Conservation (phyloP, 2,888 invertebrate species). For the Carabus problematicus region DNA sequence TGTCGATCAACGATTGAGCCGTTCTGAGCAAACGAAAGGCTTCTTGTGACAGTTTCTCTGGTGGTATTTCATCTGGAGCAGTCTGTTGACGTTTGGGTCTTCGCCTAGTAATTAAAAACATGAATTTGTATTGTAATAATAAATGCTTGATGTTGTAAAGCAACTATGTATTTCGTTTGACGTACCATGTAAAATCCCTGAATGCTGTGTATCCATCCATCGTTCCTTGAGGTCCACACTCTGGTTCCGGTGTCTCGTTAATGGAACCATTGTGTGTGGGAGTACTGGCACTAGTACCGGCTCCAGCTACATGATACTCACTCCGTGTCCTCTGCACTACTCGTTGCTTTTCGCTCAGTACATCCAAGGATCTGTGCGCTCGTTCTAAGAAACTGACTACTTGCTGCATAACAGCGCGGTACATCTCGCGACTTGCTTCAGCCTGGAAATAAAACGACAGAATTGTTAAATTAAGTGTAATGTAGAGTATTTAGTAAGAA, state of each 20-base stretch:
- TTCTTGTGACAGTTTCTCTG: constrained; percentile 71
- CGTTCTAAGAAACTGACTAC: constrained; percentile 73
- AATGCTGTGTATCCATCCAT: constrained; percentile 58
- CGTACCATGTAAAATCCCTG: constrained; percentile 68
- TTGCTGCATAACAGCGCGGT: constrained; percentile 74
- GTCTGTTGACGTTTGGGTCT: constrained; percentile 56
- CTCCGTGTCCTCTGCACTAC: constrained; percentile 63
- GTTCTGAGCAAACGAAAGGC: constrained; percentile 71
- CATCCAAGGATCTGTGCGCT: constrained; percentile 70
- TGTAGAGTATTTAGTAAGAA: not conserved
- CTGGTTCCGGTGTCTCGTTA: constrained; percentile 44
- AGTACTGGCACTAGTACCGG: constrained; percentile 49
- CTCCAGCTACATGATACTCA: constrained; percentile 61
- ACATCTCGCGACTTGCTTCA: constrained; percentile 76
- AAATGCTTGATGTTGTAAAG: not conserved
- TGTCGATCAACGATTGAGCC: constrained; percentile 69
- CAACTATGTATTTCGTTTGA: constrained; percentile 30
- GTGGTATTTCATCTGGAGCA: constrained; percentile 62
- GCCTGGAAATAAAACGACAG: constrained; percentile 62
- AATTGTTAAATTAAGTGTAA: not conserved
- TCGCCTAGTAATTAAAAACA: constrained; percentile 51
- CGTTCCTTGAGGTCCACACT: constrained; percentile 44
- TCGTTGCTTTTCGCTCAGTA: constrained; percentile 53
- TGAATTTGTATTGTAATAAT: not conserved
- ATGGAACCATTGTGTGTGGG: constrained; percentile 30